Base-by-base conservation (phyloP, 1,140 invertebrate genomes). In the Neodiprion lecontei region DNA sequence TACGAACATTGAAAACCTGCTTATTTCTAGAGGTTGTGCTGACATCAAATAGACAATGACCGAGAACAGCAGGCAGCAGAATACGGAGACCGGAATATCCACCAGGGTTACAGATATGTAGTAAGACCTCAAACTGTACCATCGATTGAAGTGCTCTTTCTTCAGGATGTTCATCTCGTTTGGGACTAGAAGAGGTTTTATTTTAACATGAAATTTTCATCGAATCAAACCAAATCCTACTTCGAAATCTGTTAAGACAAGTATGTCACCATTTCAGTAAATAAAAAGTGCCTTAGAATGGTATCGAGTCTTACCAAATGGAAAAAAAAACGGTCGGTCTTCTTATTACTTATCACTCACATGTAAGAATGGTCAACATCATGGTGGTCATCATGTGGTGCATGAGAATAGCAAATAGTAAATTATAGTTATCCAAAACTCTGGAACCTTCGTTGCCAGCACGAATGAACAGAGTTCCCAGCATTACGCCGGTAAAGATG, bases 71-170 rank as follows among this genome's bases (percentile, higher is more conserved):
- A 94, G 82, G 75, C 95, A 96, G 74, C 94, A 93, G 4, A 96
- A 65, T 66, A 95, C 91, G 69, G 93, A 92, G 72, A 96, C 89
- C 0, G 95, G 95, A 79, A 95, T 85, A 80, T 96, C 95, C 0
- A 97, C 92, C 50, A 98, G 83, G 0, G 96, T 97, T 70, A 96
- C 93, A 11, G 97, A 95, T 48, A 93, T 89, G 82, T 97, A 99
- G 82, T 97, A 99, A 8, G 96, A 93, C 84, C 97, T 97, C 7
- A 98, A 88, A 10, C 96, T 98, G 89, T 99, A 99, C 97, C 97
- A 99, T 84, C 97, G 92, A 85, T 99, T 99, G 75, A 98, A 95
- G 83, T 98, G 96, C 87, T 99, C 97, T 83, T 97, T 96, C 21
- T 94, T 91, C 79, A 98, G 91, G 74, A 98, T 96, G 9, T 90